Base-by-base conservation (phyloP, 2,797 vertebrate genomes). In the Dendrocincla fuliginosa region DNA sequence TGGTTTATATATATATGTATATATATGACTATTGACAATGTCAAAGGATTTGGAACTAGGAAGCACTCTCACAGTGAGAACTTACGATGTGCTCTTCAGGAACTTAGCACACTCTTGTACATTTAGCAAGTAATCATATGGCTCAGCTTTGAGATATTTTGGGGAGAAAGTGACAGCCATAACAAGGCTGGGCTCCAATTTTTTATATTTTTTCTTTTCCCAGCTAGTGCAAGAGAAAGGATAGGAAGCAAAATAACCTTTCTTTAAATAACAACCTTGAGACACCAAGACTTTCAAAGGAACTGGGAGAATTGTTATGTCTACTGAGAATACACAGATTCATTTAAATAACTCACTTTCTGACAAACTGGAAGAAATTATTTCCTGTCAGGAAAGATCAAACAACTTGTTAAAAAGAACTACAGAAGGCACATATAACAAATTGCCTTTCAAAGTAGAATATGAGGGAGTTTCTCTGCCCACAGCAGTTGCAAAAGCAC, bases 311-410 rank as follows among this genome's bases (percentile, higher is more conserved):
- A 95, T 89, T 89, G 74, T 82, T 56, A 87, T 93, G 90, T 84
- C 57, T 67, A 89, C 64, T 90, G 71, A 96, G 89, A 97, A 90
- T 67, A 65, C 47, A 65, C 18, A 91, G 80, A 71, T 81, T 96
- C 94, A 71, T 96, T 97, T 97, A 95, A 96, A 95, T 94, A 7
- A 96, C n/a, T 93, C 91, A 49, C 76, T 74, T 96, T 95, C 92
- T 91, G 69, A 61, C 73, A 97, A 76, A 74, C 27, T 93, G 83
- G 91, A 88, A 96, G 44, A 91, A 96, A 96, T 77, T 94, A 93
- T 97, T 97, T 97, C 79, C 87, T 95, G 55, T 95, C 94, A 93
- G 35, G 59, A 89, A 95, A 95, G 95, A 95, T 95, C 88, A 96
- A 97, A 96, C 32, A 96, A 82, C 52, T 83, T 89, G 47, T 94